Base-by-base conservation (phyloP, 2,113 vertebrate genomes). In the Melanotaenia duboulayi region DNA sequence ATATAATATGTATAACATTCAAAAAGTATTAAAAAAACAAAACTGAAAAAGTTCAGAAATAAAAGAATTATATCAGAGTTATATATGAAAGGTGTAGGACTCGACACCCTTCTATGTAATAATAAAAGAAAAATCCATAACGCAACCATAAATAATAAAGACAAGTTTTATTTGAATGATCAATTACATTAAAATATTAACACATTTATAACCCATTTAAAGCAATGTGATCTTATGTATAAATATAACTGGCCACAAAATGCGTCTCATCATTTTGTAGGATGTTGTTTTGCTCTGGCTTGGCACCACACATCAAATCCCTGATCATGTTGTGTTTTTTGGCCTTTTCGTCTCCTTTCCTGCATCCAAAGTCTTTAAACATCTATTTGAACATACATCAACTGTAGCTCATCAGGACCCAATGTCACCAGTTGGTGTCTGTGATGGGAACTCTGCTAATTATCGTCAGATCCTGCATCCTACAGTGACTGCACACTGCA, bases 401-500 rank as follows among this genome's bases (percentile, higher is more conserved):
- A 23, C 83, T 35, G 55, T 69, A 50, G 72, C 78, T 78, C 71
- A 74, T 74, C 50, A 22, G 74, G 74, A 54, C 56, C 74, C 74
- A 11, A 28, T 48, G 61, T 74, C 72, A 80, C 68, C 52, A 57
- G 37, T 73, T 62, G 44, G 73, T 16, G 61, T 61, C 44, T 44
- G 11, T 44, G 75, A 76, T 77, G 75, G 69, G 74, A 63, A 23
- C 39, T 64, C 60, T 40, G 81, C 72, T 87, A 86, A 89, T 89
- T 79, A 85, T 54, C 71, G 66, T 60, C 57, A 64, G 44, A 66
- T 39, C 42, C 66, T 35, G 70, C 65, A 28, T 8, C 67, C 76
- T 25, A 44, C 56, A 68, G 70, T 51, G 65, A 32, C 66, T 46
- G 72, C 5, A 37, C 63, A n/a, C 77, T 52, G 71, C 57, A 23